A percentile compares a stretch with the other conserved stretches of the same genome.
Conservation (phyloP, 2,113 vertebrate genomes). For the Xyrauchen texanus region DNA sequence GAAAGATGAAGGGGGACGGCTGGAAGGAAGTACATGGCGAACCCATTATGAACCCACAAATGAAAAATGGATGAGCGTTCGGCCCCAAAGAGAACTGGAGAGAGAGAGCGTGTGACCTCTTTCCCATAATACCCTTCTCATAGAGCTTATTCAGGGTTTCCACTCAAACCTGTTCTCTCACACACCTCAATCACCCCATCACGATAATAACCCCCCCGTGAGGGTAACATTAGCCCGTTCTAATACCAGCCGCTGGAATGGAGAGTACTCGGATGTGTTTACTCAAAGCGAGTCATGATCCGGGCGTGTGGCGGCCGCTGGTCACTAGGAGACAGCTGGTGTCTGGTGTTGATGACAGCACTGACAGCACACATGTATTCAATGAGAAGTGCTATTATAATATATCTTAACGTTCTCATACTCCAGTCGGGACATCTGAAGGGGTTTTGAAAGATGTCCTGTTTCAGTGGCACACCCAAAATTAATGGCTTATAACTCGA, state of each 20-base stretch:
- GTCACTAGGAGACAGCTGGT: conserved; percentile 17
- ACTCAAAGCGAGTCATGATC: not conserved
- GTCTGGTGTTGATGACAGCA: conserved; percentile 38
- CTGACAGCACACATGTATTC: too few species aligned
- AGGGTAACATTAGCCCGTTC: not conserved
- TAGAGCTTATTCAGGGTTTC: not conserved
- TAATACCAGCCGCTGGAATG: not conserved
- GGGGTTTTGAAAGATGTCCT: too few species aligned
- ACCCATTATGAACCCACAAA: conserved; percentile 68
- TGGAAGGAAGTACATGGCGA: not conserved
- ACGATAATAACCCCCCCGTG: not conserved
- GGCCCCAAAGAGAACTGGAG: not conserved
- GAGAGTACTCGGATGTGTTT: not conserved
- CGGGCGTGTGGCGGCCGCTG: not conserved
- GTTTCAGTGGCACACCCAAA: too few species aligned
- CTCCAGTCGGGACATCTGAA: too few species aligned
- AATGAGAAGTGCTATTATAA: too few species aligned
- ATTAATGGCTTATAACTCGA: too few species aligned
- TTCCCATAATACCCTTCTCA: conserved; percentile 7
- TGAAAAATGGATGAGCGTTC: conserved; percentile 73
- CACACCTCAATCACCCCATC: not conserved
- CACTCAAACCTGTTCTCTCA: conserved; percentile 4
- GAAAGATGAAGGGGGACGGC: not conserved
- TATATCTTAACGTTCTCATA: too few species aligned
- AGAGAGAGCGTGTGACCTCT: conserved; percentile 6